These are phyloP conservation scores for Macroglossus sobrinus DNA, from an alignment of 2,113 vertebrate genomes.

Conservation along the genomic window DNA sequence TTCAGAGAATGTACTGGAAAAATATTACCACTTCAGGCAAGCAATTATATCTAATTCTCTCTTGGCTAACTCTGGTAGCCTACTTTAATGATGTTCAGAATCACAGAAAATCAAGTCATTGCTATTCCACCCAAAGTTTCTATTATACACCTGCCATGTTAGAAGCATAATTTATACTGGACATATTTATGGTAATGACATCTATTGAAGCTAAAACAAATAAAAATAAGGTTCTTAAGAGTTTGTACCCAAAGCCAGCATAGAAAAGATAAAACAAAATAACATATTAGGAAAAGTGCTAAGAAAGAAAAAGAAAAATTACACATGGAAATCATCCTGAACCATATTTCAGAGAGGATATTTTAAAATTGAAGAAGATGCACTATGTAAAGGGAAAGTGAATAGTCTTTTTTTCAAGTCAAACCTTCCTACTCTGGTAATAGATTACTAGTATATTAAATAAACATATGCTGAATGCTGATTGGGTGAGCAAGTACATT, in stretches of 20 bases:
- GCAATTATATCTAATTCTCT: conserved; percentile 87
- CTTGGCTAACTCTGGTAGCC: conserved; percentile 78
- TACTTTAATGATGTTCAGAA: conserved; percentile 75
- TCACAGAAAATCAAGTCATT: conserved; percentile 82
- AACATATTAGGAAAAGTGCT: not conserved
- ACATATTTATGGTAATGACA: conserved; percentile 65
- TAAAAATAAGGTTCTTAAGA: conserved; percentile 53
- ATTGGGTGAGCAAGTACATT: not conserved
- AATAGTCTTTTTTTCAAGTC: not conserved
- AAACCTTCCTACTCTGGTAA: not conserved
- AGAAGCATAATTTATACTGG: conserved; percentile 52
- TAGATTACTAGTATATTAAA: not conserved
- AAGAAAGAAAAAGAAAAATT: not conserved
- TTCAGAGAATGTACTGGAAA: conserved; percentile 83
- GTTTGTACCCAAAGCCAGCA: conserved; percentile 4
- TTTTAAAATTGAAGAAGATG: not conserved
- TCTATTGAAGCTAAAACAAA: conserved; percentile 63
- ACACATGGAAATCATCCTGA: not conserved
- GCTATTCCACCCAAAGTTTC: conserved; percentile 77
- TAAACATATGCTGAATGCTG: not conserved
- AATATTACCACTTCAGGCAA: conserved; percentile 85
- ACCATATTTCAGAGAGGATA: not conserved
- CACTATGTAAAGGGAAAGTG: not conserved
- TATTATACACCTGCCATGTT: conserved; percentile 53
- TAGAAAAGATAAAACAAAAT: conserved; percentile 54